Base-by-base conservation (phyloP, 2,797 vertebrate species). In the Pantherophis vulpinus region DNA sequence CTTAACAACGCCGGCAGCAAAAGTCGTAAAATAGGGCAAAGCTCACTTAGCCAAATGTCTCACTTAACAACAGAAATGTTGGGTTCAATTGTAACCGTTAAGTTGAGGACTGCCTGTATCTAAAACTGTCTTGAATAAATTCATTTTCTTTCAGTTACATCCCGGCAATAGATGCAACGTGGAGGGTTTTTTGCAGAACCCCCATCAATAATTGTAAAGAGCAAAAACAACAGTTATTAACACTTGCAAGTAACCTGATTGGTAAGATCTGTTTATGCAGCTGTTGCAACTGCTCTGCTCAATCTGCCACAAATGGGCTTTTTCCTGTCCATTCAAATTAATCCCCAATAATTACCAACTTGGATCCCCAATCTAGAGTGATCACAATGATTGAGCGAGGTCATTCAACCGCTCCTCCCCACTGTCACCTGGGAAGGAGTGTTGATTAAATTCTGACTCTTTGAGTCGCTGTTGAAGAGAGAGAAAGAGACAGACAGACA, bases 321-420 rank as follows among this genome's bases (percentile, higher is more conserved):
- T 97, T 97, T 61, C 97, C 97, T 98, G 98, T 98, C 98, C 98
- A 98, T 98, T 98, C 98, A 98, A 98, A 99, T 99, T 98, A 99
- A 98, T 98, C 98, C 97, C 96, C 96, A 96, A 98, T 99, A 99
- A 99, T 99, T 99, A 98, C 98, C 98, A 97, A 97, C 97, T 98
- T 98, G 98, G 98, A 98, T 99, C 98, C 98, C 98, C 98, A 98
- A 98, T 98, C 97, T 98, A 97, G 97, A 97, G 97, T 98, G 97
- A 98, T 98, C 98, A 98, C 98, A 98, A 29, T 42, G 59, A 61
- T 37, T 37, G 70, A 74, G 70, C 16, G 7, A 74, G 20, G 70
- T 74, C 70, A 74, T 16, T 74, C 70, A 37, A 20, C 16, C 70
- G 3, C 32, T 37, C 16, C 32, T 9, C 7, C 70, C 16, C 70